A percentile compares a stretch with the other conserved stretches of the same genome.
Evolutionary conservation across 2,888 invertebrate genomes (phyloP).

Genomic region (Dastarcus helophoroides): DNA sequence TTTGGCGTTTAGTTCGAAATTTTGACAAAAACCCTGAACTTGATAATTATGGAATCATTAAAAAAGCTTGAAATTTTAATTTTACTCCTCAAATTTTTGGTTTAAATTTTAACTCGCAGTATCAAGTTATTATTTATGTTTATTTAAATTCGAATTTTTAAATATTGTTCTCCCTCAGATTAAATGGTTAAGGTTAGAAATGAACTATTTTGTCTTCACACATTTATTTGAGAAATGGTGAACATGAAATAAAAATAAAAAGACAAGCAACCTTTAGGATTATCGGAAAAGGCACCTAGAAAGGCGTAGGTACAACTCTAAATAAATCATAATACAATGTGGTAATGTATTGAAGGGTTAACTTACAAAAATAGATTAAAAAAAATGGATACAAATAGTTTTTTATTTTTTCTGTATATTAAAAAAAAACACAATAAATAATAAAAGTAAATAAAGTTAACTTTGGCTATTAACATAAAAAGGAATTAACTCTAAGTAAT

Average conservation of each 20-base stretch:
- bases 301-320: slow-evolving; percentile 20
- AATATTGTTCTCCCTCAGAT: too few relatives aligned
- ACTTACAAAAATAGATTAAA: slow-evolving; percentile 18
- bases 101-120: too few relatives aligned
- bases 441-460: slow-evolving; percentile 32
- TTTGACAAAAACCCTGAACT: too few relatives aligned
- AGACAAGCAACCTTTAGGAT: slow-evolving; percentile 20
- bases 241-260: slow-evolving; percentile 21
- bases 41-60: too few relatives aligned
- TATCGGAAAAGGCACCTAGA: slow-evolving; percentile 27
- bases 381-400: slow-evolving; percentile 22
- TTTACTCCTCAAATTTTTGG: too few relatives aligned
- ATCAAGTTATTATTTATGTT: too few relatives aligned
- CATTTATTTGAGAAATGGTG: slow-evolving; percentile 32
- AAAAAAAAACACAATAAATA: slow-evolving; percentile 28
- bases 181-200: background rate
- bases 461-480: slow-evolving; percentile 37
- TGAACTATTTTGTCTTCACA: slow-evolving; percentile 22
- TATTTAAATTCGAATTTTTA: too few relatives aligned
- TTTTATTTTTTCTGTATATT: slow-evolving; percentile 13
- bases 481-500: slow-evolving; percentile 22
- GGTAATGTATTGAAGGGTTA: slow-evolving; percentile 4
- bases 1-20: too few relatives aligned
- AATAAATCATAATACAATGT: slow-evolving; percentile 7
- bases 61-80: too few relatives aligned